phyloP scores from a whole-genome alignment of 2,888 invertebrate genomes.

The Phaonia tiefii region DNA sequence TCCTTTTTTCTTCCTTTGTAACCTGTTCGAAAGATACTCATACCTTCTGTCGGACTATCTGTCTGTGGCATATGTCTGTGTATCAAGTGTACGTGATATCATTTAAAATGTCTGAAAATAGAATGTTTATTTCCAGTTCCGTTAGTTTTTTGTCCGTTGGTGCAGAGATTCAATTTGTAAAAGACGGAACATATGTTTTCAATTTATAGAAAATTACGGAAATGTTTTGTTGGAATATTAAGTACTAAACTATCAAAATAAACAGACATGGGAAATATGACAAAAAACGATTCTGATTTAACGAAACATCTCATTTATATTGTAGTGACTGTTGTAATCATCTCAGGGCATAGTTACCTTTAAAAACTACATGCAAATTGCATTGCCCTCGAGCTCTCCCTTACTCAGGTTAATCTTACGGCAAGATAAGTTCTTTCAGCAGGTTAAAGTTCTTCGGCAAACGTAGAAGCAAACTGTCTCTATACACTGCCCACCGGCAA shows the following conservation, averaged over 20 bases:
- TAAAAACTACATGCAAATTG: too few relatives aligned
- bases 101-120: slow-evolving; percentile 72
- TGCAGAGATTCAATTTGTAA: slow-evolving; percentile 51
- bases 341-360: too few relatives aligned
- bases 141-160: neutral
- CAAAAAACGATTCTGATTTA: too few relatives aligned
- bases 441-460: too few relatives aligned
- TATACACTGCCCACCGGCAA: too few relatives aligned
- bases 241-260: slow-evolving; percentile 2
- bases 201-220: slow-evolving; percentile 74
- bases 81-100: slow-evolving; percentile 73
- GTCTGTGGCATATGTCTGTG: slow-evolving; percentile 5
- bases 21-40: slow-evolving; percentile 28
- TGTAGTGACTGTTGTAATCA: too few relatives aligned
- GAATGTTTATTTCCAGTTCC: slow-evolving; percentile 42
- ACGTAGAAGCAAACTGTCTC: too few relatives aligned
- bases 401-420: too few relatives aligned
- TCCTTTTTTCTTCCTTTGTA: slow-evolving; percentile 22
- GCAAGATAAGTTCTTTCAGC: too few relatives aligned
- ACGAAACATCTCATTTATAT: too few relatives aligned
- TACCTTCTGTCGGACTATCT: neutral
- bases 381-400: too few relatives aligned
- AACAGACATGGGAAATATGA: too few relatives aligned
- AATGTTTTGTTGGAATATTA: slow-evolving; percentile 70
- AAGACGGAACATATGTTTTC: slow-evolving; percentile 70